Evolutionary conservation across 2,797 vertebrate species (phyloP).

Genomic region (Chloroceryle amazona): DNA sequence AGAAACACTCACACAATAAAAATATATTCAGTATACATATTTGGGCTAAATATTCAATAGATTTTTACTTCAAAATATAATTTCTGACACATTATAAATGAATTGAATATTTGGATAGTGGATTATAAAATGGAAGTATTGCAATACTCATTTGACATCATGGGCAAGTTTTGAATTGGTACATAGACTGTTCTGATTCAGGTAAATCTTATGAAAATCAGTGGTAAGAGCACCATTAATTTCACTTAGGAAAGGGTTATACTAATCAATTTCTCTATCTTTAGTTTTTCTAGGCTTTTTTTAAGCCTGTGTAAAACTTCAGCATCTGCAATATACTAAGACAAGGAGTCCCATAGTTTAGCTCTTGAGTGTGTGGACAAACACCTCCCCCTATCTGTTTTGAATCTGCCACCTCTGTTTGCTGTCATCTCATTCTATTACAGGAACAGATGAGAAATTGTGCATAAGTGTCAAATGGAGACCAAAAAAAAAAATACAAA

Average conservation of each 20-base stretch:
- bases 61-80: background rate
- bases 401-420: background rate
- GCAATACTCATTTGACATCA: background rate
- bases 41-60: background rate
- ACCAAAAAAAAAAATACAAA: too few species aligned
- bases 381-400: background rate
- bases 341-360: background rate
- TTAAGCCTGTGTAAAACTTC: background rate
- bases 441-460: background rate
- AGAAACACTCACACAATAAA: background rate
- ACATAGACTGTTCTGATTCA: background rate
- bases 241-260: background rate
- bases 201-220: background rate
- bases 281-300: background rate
- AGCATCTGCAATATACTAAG: background rate
- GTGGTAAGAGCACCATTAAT: background rate
- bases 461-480: background rate
- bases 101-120: background rate
- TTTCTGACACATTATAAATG: background rate
- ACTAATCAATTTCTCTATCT: background rate
- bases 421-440: background rate
- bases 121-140: background rate
- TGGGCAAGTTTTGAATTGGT: background rate
- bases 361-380: background rate
- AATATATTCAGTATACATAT: background rate